These are phyloP conservation scores for Penaeus monodon DNA, from an alignment of 2,888 invertebrate species.

Conservation along the genomic window DNA sequence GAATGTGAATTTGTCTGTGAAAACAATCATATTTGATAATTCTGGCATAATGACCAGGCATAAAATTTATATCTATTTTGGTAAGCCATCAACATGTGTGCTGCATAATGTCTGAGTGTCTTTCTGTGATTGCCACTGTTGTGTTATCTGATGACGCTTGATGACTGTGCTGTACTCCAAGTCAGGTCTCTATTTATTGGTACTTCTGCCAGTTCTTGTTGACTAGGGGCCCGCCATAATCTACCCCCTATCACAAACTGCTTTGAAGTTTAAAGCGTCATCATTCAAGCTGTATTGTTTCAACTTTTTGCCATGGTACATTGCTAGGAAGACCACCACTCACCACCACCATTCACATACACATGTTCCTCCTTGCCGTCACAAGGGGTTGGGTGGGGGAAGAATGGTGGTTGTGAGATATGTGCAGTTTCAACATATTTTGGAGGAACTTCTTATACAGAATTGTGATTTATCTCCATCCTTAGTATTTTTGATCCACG, in stretches of 20 bases:
- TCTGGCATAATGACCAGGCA: slow-evolving; percentile 34
- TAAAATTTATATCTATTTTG: slow-evolving; percentile 41
- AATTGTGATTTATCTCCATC: slow-evolving; percentile 36
- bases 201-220: slow-evolving; percentile 34
- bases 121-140: slow-evolving; percentile 39
- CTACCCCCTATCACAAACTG: slow-evolving; percentile 11
- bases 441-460: slow-evolving; percentile 25
- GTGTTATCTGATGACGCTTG: slow-evolving; percentile 47
- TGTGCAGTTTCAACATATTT: slow-evolving; percentile 35
- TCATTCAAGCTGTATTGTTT: slow-evolving; percentile 35
- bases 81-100: slow-evolving; percentile 34
- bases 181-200: slow-evolving; percentile 22
- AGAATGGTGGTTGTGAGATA: slow-evolving; percentile 22
- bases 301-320: not conserved
- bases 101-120: slow-evolving; percentile 39
- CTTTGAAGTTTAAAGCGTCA: slow-evolving; percentile 30
- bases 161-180: slow-evolving; percentile 39
- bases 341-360: slow-evolving; percentile 16
- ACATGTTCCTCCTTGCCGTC: slow-evolving; percentile 13
- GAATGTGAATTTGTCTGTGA: slow-evolving; percentile 34
- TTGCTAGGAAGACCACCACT: slow-evolving; percentile 19
- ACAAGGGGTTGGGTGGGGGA: slow-evolving; percentile 19
- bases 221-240: slow-evolving; percentile 19
- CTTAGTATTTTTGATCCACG: slow-evolving; percentile 18
- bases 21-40: slow-evolving; percentile 38